These are phyloP conservation scores for Sogatella furcifera DNA, from an alignment of 1,140 invertebrate genomes.

Conservation along the genomic window DNA sequence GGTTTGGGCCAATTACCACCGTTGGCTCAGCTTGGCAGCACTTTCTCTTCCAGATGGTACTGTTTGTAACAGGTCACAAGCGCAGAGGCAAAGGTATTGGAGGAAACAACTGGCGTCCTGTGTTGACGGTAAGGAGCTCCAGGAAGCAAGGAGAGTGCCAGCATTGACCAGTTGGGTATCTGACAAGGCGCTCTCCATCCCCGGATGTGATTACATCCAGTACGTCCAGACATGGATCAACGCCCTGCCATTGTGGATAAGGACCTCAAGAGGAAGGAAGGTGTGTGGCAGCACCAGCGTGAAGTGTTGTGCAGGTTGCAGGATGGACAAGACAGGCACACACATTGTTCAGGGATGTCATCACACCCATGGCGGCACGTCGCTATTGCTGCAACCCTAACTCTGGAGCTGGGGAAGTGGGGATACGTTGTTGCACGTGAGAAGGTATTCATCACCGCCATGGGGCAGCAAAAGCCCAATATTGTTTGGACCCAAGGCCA, in stretches of 20 bases:
- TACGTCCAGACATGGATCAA: constrained; percentile 13
- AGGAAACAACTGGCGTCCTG: not conserved
- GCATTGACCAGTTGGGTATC: not conserved
- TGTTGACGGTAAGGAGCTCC: not conserved
- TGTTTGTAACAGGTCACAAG: not conserved
- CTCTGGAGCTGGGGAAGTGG: not conserved
- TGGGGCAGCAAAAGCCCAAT: not conserved
- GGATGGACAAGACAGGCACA: constrained; percentile 26
- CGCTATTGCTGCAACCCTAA: constrained; percentile 16
- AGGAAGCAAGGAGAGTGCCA: not conserved
- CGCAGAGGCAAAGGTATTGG: not conserved
- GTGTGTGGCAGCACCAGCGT: not conserved
- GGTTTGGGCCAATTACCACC: not conserved
- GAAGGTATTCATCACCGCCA: not conserved
- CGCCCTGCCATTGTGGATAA: constrained; percentile 15
- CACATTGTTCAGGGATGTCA: constrained; percentile 31
- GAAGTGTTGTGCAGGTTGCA: constrained; percentile 28
- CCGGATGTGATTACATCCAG: constrained; percentile 21
- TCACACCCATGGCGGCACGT: constrained; percentile 30
- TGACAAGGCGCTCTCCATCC: not conserved
- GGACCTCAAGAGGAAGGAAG: constrained; percentile 19
- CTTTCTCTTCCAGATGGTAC: not conserved
- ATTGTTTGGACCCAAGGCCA: not conserved
- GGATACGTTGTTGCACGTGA: not conserved
- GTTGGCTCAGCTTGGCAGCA: not conserved